phyloP scores from a whole-genome alignment of 2,113 vertebrate species.

The Lepus europaeus region DNA sequence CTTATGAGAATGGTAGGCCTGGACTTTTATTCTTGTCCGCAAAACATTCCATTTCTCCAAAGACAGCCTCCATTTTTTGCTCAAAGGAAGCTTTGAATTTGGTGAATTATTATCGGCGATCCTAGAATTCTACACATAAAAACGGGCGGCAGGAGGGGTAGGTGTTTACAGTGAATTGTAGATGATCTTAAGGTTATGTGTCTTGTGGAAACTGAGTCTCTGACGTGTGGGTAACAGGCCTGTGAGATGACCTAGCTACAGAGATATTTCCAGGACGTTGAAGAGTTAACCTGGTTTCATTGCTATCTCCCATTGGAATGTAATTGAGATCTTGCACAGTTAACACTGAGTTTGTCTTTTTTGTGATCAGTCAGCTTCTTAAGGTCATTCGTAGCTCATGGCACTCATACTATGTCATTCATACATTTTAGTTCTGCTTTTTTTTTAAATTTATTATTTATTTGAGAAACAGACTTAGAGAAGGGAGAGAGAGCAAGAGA shows the following conservation, averaged over 20 bases:
- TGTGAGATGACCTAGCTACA: background rate
- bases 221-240: background rate
- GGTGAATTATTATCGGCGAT: background rate
- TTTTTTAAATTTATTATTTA: too few relatives aligned
- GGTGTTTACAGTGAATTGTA: background rate
- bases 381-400: constrained; percentile 5
- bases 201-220: background rate
- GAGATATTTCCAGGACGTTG: background rate
- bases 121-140: background rate
- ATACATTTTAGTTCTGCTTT: constrained; percentile 10
- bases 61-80: background rate
- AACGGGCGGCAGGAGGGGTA: background rate
- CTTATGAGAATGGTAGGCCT: background rate
- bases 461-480: too few relatives aligned
- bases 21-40: background rate
- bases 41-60: background rate
- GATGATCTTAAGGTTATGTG: background rate
- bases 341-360: background rate
- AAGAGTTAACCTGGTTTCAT: background rate
- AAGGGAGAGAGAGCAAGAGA: too few relatives aligned
- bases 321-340: constrained; percentile 4
- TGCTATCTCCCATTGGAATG: background rate
- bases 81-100: background rate
- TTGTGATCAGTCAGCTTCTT: background rate
- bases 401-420: background rate